A percentile compares a stretch with the other conserved stretches of the same genome.
Evolutionary conservation across 1,140 invertebrate species (phyloP).

Genomic region (Drosophila pseudoobscura): DNA sequence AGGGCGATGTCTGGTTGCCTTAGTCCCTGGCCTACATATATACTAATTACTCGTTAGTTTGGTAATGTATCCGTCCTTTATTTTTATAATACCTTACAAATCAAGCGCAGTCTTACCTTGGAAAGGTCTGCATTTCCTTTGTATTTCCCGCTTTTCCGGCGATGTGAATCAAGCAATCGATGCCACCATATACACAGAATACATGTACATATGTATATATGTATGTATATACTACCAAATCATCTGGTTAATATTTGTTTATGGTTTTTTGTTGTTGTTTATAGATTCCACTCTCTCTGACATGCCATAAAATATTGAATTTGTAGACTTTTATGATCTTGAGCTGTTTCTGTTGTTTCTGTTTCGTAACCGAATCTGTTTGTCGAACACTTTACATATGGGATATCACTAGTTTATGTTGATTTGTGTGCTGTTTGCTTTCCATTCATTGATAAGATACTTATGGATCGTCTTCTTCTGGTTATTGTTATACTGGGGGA

Average conservation of each 20-base stretch:
- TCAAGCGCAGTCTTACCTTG: slow-evolving; percentile 44
- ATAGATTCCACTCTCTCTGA: slow-evolving; percentile 33
- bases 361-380: slow-evolving; percentile 51
- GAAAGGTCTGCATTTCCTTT: slow-evolving; percentile 70
- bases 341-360: slow-evolving; percentile 38
- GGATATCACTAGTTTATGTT: slow-evolving; percentile 73
- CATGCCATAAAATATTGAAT: slow-evolving; percentile 49
- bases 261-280: slow-evolving; percentile 43
- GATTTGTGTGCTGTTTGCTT: slow-evolving; percentile 52
- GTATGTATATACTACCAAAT: slow-evolving; percentile 38
- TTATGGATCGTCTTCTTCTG: slow-evolving; percentile 15
- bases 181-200: slow-evolving; percentile 25
- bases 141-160: slow-evolving; percentile 33
- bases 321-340: slow-evolving; percentile 64
- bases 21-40: too few relatives aligned
- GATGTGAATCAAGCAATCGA: slow-evolving; percentile 45
- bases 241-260: slow-evolving; percentile 38
- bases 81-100: too few relatives aligned
- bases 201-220: slow-evolving; percentile 4
- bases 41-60: too few relatives aligned
- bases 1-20: too few relatives aligned
- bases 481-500: too few relatives aligned
- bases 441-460: slow-evolving; percentile 47
- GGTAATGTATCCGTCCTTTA: too few relatives aligned
- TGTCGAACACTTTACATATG: slow-evolving; percentile 66